A percentile compares a stretch with the other conserved stretches of the same genome.
Evolutionary conservation across 1,140 invertebrate species (phyloP).

Genomic region (Centruroides sculpturatus): DNA sequence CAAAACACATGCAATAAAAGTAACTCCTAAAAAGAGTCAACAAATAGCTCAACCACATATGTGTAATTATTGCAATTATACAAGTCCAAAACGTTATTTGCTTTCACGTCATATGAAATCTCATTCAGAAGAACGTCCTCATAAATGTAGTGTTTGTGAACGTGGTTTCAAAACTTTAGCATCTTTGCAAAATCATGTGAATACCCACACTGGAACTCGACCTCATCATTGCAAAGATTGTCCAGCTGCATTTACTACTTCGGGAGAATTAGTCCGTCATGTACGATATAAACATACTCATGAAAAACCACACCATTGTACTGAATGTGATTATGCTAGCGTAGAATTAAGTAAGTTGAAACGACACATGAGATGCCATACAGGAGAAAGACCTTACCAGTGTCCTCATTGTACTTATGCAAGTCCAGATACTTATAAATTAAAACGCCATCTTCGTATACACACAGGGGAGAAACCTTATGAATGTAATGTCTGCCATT

Average conservation of each 20-base stretch:
- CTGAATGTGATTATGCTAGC: conserved; percentile 86
- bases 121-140: conserved; percentile 85
- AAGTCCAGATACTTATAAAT: conserved; percentile 92
- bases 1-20: conserved; percentile 12
- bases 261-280: conserved; percentile 83
- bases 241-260: conserved; percentile 86
- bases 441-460: conserved; percentile 49
- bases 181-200: conserved; percentile 87
- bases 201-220: conserved; percentile 90
- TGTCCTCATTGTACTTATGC: conserved; percentile 96
- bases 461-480: conserved; percentile 50
- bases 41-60: conserved; percentile 54
- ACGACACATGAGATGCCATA: conserved; percentile 84
- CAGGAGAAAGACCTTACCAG: conserved; percentile 65
- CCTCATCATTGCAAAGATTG: conserved; percentile 90
- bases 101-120: conserved; percentile 87
- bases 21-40: conserved; percentile 50
- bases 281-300: conserved; percentile 84
- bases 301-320: conserved; percentile 89
- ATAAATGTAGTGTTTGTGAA: conserved; percentile 88
- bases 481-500: conserved; percentile 43
- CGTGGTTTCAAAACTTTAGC: conserved; percentile 87
- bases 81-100: conserved; percentile 73
- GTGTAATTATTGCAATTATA: conserved; percentile 84
- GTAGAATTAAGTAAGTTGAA: conserved; percentile 87